Evolutionary conservation across 2,797 vertebrate species (phyloP).

Genomic region (Saxicola maurus): DNA sequence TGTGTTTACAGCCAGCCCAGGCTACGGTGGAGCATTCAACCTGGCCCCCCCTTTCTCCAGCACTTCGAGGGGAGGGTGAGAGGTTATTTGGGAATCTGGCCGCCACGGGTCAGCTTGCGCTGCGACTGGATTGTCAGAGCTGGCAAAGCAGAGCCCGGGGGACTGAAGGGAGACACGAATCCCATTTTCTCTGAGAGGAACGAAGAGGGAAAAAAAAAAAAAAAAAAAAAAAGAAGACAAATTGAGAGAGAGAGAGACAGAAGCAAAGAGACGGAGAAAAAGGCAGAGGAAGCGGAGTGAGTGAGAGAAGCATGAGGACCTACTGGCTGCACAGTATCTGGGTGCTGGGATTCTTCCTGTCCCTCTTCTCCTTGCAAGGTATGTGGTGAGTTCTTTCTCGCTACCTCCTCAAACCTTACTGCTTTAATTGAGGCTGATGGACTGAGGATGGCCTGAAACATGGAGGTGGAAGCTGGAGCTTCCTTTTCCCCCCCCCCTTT

Average conservation of each 20-base stretch:
- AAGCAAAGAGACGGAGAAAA: slow-evolving; percentile 42
- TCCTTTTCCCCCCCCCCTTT: neutral
- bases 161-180: slow-evolving; percentile 50
- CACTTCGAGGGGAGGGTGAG: slow-evolving; percentile 48
- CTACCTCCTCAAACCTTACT: neutral
- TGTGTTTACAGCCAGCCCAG: slow-evolving; percentile 59
- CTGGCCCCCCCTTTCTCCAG: slow-evolving; percentile 37
- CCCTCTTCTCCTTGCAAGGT: slow-evolving; percentile 82
- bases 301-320: slow-evolving; percentile 77
- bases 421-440: slow-evolving; percentile 14
- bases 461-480: slow-evolving; percentile 27
- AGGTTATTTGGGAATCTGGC: slow-evolving; percentile 56
- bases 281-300: slow-evolving; percentile 51
- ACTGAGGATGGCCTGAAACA: slow-evolving; percentile 31
- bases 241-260: slow-evolving; percentile 33
- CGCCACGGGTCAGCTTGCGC: slow-evolving; percentile 47
- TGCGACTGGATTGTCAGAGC: slow-evolving; percentile 60
- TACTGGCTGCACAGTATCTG: slow-evolving; percentile 83
- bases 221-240: neutral
- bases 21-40: slow-evolving; percentile 47
- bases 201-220: neutral
- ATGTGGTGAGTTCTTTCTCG: slow-evolving; percentile 34
- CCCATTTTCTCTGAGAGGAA: slow-evolving; percentile 40
- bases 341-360: slow-evolving; percentile 81
- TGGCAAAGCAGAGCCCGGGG: slow-evolving; percentile 57